Percentiles rank a stretch among this genome's conserved stretches.
phyloP scores from a whole-genome alignment of 2,797 vertebrate genomes.

The Thalassophryne amazonica region DNA sequence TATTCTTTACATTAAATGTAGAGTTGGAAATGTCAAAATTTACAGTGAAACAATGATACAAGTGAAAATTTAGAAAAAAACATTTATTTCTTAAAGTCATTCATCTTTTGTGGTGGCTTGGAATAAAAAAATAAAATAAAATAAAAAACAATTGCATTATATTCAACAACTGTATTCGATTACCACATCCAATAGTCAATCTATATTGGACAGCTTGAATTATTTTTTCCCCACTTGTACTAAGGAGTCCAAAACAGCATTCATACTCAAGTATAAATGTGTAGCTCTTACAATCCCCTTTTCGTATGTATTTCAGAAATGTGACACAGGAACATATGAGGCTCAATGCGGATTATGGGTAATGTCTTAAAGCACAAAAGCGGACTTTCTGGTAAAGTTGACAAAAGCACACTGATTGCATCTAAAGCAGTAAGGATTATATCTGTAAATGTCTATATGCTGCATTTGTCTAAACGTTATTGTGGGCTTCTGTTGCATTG shows the following conservation, averaged over 20 bases:
- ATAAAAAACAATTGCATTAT: neutral
- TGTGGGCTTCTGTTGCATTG: conserved; percentile 50
- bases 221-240: neutral
- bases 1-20: too few relatives aligned
- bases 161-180: too few relatives aligned
- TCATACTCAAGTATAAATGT: conserved; percentile 56
- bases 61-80: too few relatives aligned
- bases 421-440: conserved; percentile 40
- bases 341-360: conserved; percentile 33
- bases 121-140: neutral
- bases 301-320: conserved; percentile 31
- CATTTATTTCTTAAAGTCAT: neutral
- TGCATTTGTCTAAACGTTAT: conserved; percentile 27
- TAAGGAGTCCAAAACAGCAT: conserved; percentile 40
- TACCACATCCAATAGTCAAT: neutral
- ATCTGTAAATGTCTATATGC: conserved; percentile 36
- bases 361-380: conserved; percentile 25
- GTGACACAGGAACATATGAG: conserved; percentile 21
- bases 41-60: neutral
- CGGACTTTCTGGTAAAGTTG: conserved; percentile 32
- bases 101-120: neutral
- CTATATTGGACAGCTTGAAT: neutral
- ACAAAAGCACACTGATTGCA: conserved; percentile 44
- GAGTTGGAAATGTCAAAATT: too few relatives aligned
- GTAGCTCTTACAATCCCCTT: conserved; percentile 24